These are phyloP conservation scores for Psilopsiagon aurifrons DNA, from an alignment of 2,113 vertebrate genomes.

Conservation along the genomic window DNA sequence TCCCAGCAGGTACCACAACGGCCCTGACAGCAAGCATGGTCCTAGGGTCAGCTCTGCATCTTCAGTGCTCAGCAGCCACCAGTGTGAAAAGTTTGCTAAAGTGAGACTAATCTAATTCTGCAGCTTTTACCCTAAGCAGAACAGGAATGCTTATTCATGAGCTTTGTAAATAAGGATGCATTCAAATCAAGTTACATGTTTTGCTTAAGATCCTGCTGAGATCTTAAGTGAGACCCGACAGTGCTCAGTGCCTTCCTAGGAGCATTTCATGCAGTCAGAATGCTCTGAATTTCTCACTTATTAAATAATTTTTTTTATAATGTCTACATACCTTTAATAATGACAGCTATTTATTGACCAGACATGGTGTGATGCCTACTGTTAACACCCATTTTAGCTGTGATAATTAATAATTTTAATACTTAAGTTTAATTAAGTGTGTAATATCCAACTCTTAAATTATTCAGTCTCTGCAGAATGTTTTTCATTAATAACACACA, in stretches of 20 bases:
- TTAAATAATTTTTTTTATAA: neutral
- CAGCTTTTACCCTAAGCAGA: neutral
- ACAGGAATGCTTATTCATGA: neutral
- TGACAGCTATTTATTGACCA: slow-evolving; percentile 12
- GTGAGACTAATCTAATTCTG: neutral
- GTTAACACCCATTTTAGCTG: neutral
- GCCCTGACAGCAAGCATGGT: neutral
- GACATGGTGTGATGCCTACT: neutral
- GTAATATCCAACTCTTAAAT: slow-evolving; percentile 48
- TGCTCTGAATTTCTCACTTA: neutral
- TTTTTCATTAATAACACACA: slow-evolving; percentile 66
- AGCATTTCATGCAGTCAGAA: neutral
- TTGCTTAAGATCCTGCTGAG: neutral
- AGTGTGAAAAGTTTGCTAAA: neutral
- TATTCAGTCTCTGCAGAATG: slow-evolving; percentile 49
- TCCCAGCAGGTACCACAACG: neutral
- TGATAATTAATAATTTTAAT: slow-evolving; percentile 61
- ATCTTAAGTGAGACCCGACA: neutral
- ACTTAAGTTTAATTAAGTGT: slow-evolving; percentile 63
- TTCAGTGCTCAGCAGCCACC: neutral
- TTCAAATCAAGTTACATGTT: neutral
- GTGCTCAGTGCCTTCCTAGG: neutral
- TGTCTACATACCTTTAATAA: neutral
- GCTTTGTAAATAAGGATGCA: neutral
- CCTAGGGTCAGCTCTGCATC: neutral